Evolutionary conservation across 2,888 invertebrate genomes (phyloP).

Genomic region (Chydorus sphaericus): DNA sequence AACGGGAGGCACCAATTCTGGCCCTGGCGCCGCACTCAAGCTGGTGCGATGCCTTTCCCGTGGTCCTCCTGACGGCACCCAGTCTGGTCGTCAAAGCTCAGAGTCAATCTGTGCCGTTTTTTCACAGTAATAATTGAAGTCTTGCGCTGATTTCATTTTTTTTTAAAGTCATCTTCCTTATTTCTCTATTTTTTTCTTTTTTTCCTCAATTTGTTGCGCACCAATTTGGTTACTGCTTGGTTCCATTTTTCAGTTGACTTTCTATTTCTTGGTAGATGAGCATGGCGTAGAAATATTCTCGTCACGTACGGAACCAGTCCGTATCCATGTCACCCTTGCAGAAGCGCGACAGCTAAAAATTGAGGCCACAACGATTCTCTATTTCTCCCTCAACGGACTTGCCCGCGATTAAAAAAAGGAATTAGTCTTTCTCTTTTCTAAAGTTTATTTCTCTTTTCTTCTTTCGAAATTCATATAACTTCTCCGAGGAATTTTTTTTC

Average conservation of each 20-base stretch:
- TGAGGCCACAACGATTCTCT: too few relatives aligned
- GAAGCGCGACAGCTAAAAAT: too few relatives aligned
- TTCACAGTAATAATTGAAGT: constrained; percentile 56
- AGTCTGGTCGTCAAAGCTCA: constrained; percentile 82
- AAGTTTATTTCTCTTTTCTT: too few relatives aligned
- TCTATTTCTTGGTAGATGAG: too few relatives aligned
- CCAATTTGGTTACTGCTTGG: constrained; percentile 6
- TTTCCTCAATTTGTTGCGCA: not conserved
- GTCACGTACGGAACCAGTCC: too few relatives aligned
- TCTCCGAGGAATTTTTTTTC: too few relatives aligned
- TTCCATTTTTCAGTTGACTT: not conserved
- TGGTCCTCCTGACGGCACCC: constrained; percentile 66
- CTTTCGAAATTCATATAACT: too few relatives aligned
- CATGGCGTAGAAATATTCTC: too few relatives aligned
- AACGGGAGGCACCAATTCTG: constrained; percentile 66
- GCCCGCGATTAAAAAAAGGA: too few relatives aligned
- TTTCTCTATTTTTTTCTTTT: not conserved
- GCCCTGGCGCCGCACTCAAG: constrained; percentile 82
- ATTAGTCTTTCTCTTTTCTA: too few relatives aligned
- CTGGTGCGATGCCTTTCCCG: constrained; percentile 75
- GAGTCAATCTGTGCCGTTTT: constrained; percentile 62
- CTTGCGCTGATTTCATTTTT: not conserved
- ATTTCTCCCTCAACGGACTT: too few relatives aligned
- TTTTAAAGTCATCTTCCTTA: not conserved
- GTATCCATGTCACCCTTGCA: not conserved